Evolutionary conservation across 2,113 vertebrate genomes (phyloP), one percentile per base, ranked within the genome.

Genomic region (Varanus komodoensis): DNA sequence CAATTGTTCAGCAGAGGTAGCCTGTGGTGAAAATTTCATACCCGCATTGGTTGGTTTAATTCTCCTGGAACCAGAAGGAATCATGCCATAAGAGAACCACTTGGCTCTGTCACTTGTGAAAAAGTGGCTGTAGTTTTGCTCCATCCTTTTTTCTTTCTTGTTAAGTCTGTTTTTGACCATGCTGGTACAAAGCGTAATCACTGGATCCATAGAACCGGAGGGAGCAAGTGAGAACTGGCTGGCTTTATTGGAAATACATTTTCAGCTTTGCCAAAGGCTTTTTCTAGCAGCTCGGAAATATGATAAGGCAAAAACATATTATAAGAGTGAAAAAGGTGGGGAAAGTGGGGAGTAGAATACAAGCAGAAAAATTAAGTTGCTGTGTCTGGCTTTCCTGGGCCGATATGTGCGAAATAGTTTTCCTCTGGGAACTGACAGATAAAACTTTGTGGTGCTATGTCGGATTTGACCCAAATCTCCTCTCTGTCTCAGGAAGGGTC

Each of bases 71-170:
- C 84, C 57, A 79, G 71, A 86, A 93, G 11, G 93, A 90, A 84
- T 44, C 0, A 8, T 87, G 92, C 86, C 89, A 52, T 75, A 79
- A 92, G 73, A 61, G 52, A 89, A 74, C 1, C 2, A 27, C 34
- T 93, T 93, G 52, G 9, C 87, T 93, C 87, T 90, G 44, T 91
- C 73, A 82, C 25, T 11, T 91, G 92, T 86, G 73, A 38, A 71
- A 90, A 84, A 86, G 61, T 25, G 15, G 0, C 73, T 87, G 81
- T 5, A 11, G 29, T 21, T 89, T 84, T 86, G 25, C n/a, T 93
- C 78, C 12, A 74, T 15, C 86, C 91, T 84, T 87, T 61, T 61
- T 61, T 61, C 15, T 61, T 44, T 44, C 38, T 44, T 61, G 12
- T 61, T 90, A 74, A 27, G 11, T 71, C 77, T 79, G 25, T 2